These are phyloP conservation scores for Hypotaenidia okinawae DNA, from an alignment of 2,797 vertebrate species.

Conservation along the genomic window DNA sequence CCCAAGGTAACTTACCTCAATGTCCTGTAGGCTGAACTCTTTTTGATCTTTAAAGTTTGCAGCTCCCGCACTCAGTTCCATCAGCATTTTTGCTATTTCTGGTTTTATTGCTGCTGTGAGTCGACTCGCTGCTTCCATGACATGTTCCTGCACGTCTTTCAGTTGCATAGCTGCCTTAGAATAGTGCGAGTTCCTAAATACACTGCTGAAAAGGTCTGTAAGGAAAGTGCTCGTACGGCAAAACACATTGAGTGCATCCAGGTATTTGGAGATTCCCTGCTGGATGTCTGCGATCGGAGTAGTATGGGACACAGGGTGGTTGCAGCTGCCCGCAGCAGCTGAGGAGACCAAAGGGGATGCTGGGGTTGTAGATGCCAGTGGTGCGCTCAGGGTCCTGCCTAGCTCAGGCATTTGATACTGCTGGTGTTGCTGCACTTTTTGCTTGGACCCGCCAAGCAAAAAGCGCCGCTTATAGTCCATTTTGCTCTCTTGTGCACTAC, in stretches of 20 bases:
- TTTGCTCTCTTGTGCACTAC: conserved; percentile 97
- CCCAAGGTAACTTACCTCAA: conserved; percentile 84
- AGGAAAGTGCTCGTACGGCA: conserved; percentile 98
- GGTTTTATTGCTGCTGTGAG: conserved; percentile 99
- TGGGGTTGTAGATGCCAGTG: conserved; percentile 84
- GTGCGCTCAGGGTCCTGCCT: conserved; percentile 91
- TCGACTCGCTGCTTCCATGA: conserved; percentile 97
- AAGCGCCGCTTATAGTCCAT: conserved; percentile 99
- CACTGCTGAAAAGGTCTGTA: conserved; percentile 97
- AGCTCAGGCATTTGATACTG: conserved; percentile 97
- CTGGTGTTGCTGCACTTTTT: conserved; percentile 99
- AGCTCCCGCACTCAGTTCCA: conserved; percentile 96
- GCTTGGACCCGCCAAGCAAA: conserved; percentile 99
- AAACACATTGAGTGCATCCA: conserved; percentile 98
- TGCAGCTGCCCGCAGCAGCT: conserved; percentile 85
- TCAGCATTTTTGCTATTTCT: conserved; percentile 99
- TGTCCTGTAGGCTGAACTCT: conserved; percentile 97
- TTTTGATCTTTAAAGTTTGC: conserved; percentile 98
- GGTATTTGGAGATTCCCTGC: conserved; percentile 99
- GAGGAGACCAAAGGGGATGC: conserved; percentile 83
- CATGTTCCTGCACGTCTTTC: conserved; percentile 99
- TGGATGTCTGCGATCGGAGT: conserved; percentile 98
- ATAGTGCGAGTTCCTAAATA: conserved; percentile 98
- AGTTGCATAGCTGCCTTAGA: conserved; percentile 99
- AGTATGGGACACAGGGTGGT: conserved; percentile 83